phyloP scores from a whole-genome alignment of 1,140 invertebrate genomes.

The Panonychus citri region DNA sequence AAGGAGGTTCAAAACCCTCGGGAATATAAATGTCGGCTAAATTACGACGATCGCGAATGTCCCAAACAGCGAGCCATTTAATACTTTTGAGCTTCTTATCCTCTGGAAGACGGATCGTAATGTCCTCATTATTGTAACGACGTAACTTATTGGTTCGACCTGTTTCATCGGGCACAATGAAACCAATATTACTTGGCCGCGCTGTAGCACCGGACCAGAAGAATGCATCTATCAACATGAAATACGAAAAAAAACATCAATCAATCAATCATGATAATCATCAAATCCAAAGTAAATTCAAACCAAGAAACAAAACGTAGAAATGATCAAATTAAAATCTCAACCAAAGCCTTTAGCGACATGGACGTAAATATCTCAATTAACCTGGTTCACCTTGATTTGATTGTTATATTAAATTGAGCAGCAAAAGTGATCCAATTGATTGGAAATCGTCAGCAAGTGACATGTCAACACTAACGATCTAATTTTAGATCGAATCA shows the following conservation, averaged over 20 bases:
- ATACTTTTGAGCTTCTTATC: constrained; percentile 60
- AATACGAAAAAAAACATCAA: neutral
- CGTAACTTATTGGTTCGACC: constrained; percentile 67
- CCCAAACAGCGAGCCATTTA: constrained; percentile 73
- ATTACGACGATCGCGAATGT: constrained; percentile 48
- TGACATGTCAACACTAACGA: no score
- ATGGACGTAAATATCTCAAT: no score
- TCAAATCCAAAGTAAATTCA: no score
- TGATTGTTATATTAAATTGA: no score
- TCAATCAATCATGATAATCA: no score
- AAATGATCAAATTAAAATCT: no score
- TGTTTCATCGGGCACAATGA: constrained; percentile 65
- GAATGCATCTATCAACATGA: constrained; percentile 43
- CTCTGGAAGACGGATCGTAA: constrained; percentile 56
- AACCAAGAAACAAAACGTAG: no score
- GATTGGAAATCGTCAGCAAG: no score
- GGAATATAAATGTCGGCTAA: constrained; percentile 75
- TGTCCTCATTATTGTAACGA: constrained; percentile 57
- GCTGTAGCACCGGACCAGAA: constrained; percentile 75
- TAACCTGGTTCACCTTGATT: no score
- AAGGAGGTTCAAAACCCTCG: constrained; percentile 69
- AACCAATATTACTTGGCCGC: constrained; percentile 62
- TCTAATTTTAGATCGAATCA: no score
- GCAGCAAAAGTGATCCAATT: no score
- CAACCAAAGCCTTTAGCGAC: no score